These are phyloP conservation scores for Zaprionus inermis DNA, from an alignment of 1,140 invertebrate genomes.

Conservation along the genomic window DNA sequence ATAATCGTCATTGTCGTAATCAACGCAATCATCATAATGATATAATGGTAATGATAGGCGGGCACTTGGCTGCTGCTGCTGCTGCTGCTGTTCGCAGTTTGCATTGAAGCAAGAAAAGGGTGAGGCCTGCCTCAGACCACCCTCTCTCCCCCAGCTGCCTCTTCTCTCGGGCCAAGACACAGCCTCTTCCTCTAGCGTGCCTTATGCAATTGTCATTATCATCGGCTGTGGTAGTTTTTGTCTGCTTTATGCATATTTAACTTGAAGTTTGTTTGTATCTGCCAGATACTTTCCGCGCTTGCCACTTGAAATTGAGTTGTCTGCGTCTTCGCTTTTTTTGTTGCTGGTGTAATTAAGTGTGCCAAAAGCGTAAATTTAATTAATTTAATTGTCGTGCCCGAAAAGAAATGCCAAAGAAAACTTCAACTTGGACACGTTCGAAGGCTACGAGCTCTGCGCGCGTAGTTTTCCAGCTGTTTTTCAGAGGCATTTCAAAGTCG, in stretches of 20 bases:
- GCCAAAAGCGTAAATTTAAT: conserved; percentile 78
- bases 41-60: conserved; percentile 27
- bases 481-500: conserved; percentile 13
- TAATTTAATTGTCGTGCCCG: conserved; percentile 63
- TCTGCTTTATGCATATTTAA: conserved; percentile 48
- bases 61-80: not conserved
- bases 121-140: conserved; percentile 15
- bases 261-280: conserved; percentile 12
- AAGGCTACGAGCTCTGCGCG: conserved; percentile 14
- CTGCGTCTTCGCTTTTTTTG: conserved; percentile 24
- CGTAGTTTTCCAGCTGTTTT: conserved; percentile 19
- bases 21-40: conserved; percentile 44
- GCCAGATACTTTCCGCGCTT: not conserved
- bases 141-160: not conserved
- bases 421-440: conserved; percentile 33
- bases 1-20: conserved; percentile 37
- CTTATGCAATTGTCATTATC: conserved; percentile 58
- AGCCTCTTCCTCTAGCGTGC: conserved; percentile 14
- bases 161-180: not conserved
- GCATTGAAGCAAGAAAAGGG: conserved; percentile 35
- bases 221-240: conserved; percentile 29
- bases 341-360: conserved; percentile 65
- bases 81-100: conserved; percentile 20
- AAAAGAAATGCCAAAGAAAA: conserved; percentile 55
- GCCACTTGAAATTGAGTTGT: conserved; percentile 46